Evolutionary conservation across 1,140 invertebrate species (phyloP), one percentile per base, ranked within the genome.

Genomic region (Listronotus oregonensis): DNA sequence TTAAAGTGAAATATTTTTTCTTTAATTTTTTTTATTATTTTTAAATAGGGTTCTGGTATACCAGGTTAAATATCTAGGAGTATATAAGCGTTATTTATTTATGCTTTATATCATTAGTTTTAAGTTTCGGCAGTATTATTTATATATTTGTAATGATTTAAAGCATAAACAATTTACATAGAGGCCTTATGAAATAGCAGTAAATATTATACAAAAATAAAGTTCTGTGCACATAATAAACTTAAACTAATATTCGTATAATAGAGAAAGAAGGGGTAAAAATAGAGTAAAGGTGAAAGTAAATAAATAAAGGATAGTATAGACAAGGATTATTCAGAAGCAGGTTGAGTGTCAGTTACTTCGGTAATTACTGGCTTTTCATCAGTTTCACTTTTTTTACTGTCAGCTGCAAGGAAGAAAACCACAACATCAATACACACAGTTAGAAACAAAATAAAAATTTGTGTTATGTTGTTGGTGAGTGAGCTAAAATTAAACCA

Each of bases 331-430:
- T 73, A 76, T 73, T 75, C 64, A 47, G 64, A 49, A 32, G 51
- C 44, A 34, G 54, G 55, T 58, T 50, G n/a, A 51, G 64, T 54
- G 17, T 66, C 75, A 67, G 73, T 72, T 46, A 72, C 67, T 70
- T 72, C 73, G 43, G 72, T 73, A 68, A 76, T 76, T 76, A 73
- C 70, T 46, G 71, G 60, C 69, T 75, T 73, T 56, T 69, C 75
- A 67, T 76, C 73, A 49, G 69, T 62, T 69, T 72, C 64, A 47
- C 52, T 56, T 56, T 66, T 66, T 66, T 66, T 66, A 65, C 63
- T 73, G 50, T 72, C 69, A 63, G 69, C 74, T 76, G 74, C 47
- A 74, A 74, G 69, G 67, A 76, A 73, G 67, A 74, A 74, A 71
- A 73, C 61, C 63, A 71, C 60, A 64, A 58, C 61, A 64, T 64